Conservation (phyloP, 2,888 invertebrate genomes). For the Eumacrocentrus americanus region DNA sequence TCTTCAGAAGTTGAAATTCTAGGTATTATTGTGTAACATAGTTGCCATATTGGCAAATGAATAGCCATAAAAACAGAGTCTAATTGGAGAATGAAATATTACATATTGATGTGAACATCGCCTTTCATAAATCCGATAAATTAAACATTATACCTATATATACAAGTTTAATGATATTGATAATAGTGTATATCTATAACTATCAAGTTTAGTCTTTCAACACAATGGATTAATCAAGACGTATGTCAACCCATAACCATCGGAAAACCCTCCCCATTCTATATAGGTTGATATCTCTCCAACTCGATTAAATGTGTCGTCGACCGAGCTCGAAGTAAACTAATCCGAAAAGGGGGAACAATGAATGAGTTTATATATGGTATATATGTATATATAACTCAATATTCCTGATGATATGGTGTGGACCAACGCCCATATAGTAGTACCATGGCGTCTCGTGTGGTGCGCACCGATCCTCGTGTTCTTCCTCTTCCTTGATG, state of each 20-base stretch:
- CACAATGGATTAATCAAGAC: background rate
- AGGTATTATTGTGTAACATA: conserved; percentile 5
- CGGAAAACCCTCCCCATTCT: background rate
- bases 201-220: no score
- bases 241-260: background rate
- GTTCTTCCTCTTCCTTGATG: background rate
- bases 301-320: conserved; percentile 21
- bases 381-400: conserved; percentile 18
- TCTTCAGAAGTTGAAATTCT: background rate
- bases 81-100: no score
- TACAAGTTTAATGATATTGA: background rate
- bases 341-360: conserved; percentile 9
- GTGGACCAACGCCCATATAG: conserved; percentile 23
- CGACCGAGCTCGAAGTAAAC: background rate
- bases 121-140: no score
- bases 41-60: background rate
- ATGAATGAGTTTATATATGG: conserved; percentile 13
- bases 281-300: no score
- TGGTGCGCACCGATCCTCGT: no score
- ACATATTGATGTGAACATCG: no score
- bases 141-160: no score
- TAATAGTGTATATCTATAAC: no score
- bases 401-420: conserved; percentile 1
- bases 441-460: background rate
- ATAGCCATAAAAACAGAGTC: no score